These are phyloP conservation scores for Anas bernieri DNA, from an alignment of 2,797 vertebrate species.

Conservation along the genomic window DNA sequence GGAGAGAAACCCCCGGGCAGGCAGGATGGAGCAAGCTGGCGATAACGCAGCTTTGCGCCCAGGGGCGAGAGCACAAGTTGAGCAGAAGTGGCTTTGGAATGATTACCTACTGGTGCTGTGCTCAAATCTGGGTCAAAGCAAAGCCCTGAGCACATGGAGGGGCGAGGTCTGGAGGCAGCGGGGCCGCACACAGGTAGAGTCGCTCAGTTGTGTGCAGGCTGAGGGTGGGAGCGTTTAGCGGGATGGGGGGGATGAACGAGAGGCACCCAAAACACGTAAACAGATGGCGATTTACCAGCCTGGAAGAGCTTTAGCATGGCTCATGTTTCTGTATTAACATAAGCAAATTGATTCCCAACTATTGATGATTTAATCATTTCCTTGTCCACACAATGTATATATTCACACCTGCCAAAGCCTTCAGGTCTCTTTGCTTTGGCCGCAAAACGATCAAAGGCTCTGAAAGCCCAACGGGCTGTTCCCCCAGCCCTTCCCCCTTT, in stretches of 20 bases:
- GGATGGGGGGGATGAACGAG: not conserved
- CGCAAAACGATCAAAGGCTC: not conserved
- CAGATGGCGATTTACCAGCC: not conserved
- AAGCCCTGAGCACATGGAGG: not conserved
- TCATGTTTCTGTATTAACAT: slow-evolving; percentile 33
- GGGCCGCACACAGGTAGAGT: not conserved
- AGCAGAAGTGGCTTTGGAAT: not conserved
- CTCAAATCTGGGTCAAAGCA: not conserved
- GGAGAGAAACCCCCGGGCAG: not conserved
- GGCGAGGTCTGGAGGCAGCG: not conserved
- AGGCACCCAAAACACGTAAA: not conserved
- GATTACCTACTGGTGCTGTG: not conserved
- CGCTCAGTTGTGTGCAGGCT: not conserved
- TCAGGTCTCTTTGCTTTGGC: not conserved
- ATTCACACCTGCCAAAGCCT: not conserved
- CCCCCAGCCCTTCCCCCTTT: not conserved
- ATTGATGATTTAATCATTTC: not conserved
- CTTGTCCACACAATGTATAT: not conserved
- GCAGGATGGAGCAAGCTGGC: not conserved
- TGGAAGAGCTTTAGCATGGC: not conserved
- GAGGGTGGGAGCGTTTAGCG: not conserved
- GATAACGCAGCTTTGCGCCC: too few species aligned
- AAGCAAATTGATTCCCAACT: slow-evolving; percentile 7
- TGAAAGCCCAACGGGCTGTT: not conserved
- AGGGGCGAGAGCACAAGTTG: too few species aligned